Evolutionary conservation across 1,140 invertebrate species (phyloP).

Genomic region (Palaemon carinicauda): DNA sequence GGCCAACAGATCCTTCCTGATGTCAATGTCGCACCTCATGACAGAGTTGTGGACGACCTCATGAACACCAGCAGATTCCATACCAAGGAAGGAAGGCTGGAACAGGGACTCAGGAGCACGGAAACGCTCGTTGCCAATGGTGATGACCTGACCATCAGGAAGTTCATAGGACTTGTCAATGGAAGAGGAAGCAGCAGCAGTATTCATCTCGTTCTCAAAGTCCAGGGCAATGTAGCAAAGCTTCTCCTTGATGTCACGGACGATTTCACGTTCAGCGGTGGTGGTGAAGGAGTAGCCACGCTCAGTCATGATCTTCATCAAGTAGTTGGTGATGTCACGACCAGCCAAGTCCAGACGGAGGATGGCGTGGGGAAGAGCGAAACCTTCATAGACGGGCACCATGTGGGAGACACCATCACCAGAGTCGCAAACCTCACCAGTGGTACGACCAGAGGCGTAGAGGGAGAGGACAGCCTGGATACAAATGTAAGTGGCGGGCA

Average conservation of each 20-base stretch:
- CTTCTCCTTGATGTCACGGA: constrained; percentile 61
- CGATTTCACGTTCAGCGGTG: constrained; percentile 67
- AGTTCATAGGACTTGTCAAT: constrained; percentile 76
- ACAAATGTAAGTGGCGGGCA: constrained; percentile 66
- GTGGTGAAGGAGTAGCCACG: constrained; percentile 63
- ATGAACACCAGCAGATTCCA: constrained; percentile 71
- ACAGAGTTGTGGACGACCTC: background rate
- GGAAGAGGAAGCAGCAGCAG: background rate
- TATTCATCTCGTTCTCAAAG: constrained; percentile 6
- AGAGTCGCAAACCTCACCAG: constrained; percentile 18
- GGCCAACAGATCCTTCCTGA: background rate
- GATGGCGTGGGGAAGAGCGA: constrained; percentile 24
- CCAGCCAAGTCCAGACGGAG: constrained; percentile 23
- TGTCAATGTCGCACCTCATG: constrained; percentile 3
- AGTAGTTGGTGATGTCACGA: constrained; percentile 66
- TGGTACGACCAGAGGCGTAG: constrained; percentile 20
- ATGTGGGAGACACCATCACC: constrained; percentile 17
- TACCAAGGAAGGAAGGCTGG: constrained; percentile 93
- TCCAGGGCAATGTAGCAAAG: constrained; percentile 17
- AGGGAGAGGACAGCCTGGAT: constrained; percentile 24
- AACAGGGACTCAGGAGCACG: constrained; percentile 96
- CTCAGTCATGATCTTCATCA: constrained; percentile 68
- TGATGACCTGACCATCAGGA: constrained; percentile 92
- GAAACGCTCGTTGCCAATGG: constrained; percentile 96
- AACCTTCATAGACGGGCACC: constrained; percentile 14